Conservation (phyloP, 2,113 vertebrate genomes). For the Cephalophus harveyi region DNA sequence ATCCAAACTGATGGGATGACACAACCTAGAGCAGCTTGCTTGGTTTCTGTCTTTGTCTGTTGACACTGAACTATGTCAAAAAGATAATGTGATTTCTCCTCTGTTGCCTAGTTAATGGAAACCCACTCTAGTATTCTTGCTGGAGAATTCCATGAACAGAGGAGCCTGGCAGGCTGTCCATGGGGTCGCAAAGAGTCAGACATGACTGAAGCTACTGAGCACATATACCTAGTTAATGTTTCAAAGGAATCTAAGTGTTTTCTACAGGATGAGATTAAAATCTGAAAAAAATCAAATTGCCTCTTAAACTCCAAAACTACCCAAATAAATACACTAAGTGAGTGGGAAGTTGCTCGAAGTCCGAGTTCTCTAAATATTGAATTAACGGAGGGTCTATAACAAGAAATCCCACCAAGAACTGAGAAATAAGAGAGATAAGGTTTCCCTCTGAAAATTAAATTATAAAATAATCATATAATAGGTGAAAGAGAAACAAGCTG, state of each 20-base stretch:
- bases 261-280: constrained; percentile 7
- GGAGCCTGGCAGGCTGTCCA: background rate
- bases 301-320: background rate
- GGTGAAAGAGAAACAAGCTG: background rate
- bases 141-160: background rate
- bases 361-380: background rate
- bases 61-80: background rate
- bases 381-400: background rate
- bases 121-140: background rate
- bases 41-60: background rate
- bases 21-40: background rate
- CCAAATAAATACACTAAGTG: background rate
- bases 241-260: background rate
- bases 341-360: background rate
- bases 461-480: background rate
- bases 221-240: background rate
- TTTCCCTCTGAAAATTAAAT: constrained; percentile 4
- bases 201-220: background rate
- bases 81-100: background rate
- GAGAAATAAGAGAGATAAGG: background rate
- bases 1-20: background rate
- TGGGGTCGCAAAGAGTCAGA: fast-evolving
- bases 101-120: background rate
- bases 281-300: background rate
- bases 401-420: background rate